Evolutionary conservation across 2,888 invertebrate genomes (phyloP), one percentile per base, ranked within the genome.

Genomic region (Leucoma salicis): DNA sequence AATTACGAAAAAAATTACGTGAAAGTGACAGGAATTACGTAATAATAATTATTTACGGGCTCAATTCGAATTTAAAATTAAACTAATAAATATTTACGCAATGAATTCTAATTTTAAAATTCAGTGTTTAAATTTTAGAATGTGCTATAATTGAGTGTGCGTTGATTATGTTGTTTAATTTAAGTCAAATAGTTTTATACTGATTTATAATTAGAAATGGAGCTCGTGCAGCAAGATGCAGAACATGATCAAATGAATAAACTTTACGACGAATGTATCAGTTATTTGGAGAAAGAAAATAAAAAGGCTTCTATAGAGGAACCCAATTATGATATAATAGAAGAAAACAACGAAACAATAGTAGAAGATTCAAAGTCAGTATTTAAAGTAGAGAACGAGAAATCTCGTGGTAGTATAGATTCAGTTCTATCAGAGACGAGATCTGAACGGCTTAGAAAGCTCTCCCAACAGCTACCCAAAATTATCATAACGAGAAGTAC

Each of bases 401-500:
- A 63, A 35, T 69, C 71, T 0, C 68, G 55, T 14, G 78, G 74
- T 46, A 82, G 80, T 40, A 41, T 74, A 0, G 66, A 66, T 36
- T 78, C 79, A 0, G 32, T 69, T 1, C 51, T 57, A 24, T 70
- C 70, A 2, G 79, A 82, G 14, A 45, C 65, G 0, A 76, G 73
- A 47, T 84, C 87, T 0, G 78, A 78, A 11, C 71, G 88, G 39
- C 52, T 88, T 7, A 68, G 86, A 15, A 82, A 70, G 46, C 35
- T 88, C 0, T 89, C 88, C 0, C 74, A 78, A 37, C 82, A 83
- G 27, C 43, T 88, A 5, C 88, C 88, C 0, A 88, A 79, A 51
- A 89, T 89, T 2, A 77, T 87, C 1, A 84, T 89, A 21, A 88
- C 88, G 0, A 78, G 85, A 35, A 87, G 87, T 43, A 78, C 70